Evolutionary conservation across 2,888 invertebrate genomes (phyloP).

Genomic region (Phortica okadai): DNA sequence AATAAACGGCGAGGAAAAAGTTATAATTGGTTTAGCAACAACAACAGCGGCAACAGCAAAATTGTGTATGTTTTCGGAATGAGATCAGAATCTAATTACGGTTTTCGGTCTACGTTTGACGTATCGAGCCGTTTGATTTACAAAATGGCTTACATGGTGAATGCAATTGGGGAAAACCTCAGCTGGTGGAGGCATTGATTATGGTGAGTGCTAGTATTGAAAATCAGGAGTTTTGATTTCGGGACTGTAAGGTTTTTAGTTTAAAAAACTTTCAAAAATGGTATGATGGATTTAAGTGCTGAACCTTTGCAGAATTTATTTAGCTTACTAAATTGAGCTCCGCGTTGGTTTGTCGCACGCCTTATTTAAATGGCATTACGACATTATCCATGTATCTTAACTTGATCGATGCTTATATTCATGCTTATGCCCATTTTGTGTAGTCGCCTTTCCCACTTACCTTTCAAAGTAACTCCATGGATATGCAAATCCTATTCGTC

Average conservation of each 20-base stretch:
- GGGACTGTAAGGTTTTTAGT: too few species aligned
- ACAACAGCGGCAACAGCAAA: not conserved
- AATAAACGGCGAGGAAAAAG: constrained; percentile 11
- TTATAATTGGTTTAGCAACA: constrained; percentile 24
- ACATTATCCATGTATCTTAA: too few species aligned
- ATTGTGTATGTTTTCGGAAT: not conserved
- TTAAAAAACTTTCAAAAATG: too few species aligned
- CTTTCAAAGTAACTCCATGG: constrained; percentile 47
- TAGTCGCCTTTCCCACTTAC: not conserved
- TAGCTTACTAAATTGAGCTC: too few species aligned
- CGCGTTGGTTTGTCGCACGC: too few species aligned
- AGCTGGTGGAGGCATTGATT: too few species aligned
- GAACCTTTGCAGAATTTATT: too few species aligned
- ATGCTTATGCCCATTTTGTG: not conserved
- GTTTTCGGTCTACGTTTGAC: not conserved
- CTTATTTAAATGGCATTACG: too few species aligned
- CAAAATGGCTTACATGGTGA: constrained; percentile 18
- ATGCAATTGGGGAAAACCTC: not conserved
- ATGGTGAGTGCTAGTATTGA: too few species aligned
- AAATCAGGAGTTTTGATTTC: too few species aligned
- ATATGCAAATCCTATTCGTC: constrained; percentile 56
- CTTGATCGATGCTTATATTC: too few species aligned
- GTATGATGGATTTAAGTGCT: too few species aligned
- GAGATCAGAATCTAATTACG: not conserved
- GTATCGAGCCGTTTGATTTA: not conserved